A percentile compares a stretch with the other conserved stretches of the same genome.
Evolutionary conservation across 1,140 invertebrate genomes (phyloP).

Genomic region (Pachypsylla venusta): DNA sequence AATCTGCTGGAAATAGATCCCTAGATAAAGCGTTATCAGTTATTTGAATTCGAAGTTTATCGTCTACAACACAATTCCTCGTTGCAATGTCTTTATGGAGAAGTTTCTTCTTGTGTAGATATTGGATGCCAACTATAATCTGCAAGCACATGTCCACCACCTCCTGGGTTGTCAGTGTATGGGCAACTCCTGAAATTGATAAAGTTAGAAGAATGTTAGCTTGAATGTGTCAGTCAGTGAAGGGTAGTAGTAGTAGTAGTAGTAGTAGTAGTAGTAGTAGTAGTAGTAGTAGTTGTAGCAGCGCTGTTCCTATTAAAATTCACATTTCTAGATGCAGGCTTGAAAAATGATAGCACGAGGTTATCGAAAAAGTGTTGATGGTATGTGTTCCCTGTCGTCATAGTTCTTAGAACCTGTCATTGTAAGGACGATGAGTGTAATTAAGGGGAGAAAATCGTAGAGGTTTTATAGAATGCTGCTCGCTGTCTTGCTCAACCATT

Average conservation of each 20-base stretch:
- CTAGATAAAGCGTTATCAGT: slow-evolving; percentile 76
- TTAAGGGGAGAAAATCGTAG: too few relatives aligned
- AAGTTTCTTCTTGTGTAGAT: slow-evolving; percentile 74
- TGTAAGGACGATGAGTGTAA: too few relatives aligned
- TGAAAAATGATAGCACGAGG: too few relatives aligned
- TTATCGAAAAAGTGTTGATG: too few relatives aligned
- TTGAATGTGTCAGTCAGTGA: slow-evolving; percentile 40
- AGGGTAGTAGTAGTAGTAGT: slow-evolving; percentile 35
- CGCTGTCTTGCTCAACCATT: too few relatives aligned
- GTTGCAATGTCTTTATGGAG: slow-evolving; percentile 82
- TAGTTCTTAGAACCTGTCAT: too few relatives aligned
- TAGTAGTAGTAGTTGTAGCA: too few relatives aligned
- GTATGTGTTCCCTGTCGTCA: too few relatives aligned
- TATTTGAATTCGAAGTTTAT: slow-evolving; percentile 67
- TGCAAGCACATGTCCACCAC: slow-evolving; percentile 81
- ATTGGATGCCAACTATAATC: slow-evolving; percentile 69
- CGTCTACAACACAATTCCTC: slow-evolving; percentile 75
- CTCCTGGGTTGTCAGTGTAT: slow-evolving; percentile 40
- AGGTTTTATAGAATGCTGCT: too few relatives aligned
- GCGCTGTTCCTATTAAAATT: too few relatives aligned
- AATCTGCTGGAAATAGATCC: slow-evolving; percentile 88
- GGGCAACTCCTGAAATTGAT: slow-evolving; percentile 18
- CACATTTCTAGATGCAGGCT: too few relatives aligned
- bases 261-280: background rate
- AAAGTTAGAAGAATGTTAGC: background rate